Evolutionary conservation across 2,797 vertebrate genomes (phyloP), one percentile per base, ranked within the genome.

Genomic region (Sebastes oblongus): DNA sequence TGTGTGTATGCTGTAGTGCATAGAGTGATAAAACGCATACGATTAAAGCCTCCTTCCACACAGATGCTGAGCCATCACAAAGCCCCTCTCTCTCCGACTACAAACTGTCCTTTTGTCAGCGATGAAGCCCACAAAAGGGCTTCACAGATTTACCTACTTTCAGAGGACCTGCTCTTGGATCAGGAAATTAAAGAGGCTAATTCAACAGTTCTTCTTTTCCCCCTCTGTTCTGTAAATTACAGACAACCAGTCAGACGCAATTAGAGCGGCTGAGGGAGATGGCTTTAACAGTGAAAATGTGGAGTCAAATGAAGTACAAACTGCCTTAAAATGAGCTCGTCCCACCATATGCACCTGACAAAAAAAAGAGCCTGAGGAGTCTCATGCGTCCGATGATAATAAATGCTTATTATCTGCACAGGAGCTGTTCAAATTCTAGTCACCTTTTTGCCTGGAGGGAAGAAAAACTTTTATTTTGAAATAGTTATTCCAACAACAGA

Each of bases 101-200:
- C 77, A 86, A 82, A 81, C 81, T 68, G 80, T 83, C 82, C 83
- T 86, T 89, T 87, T 79, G 83, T 90, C 79, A 68, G 65, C 24
- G 74, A 89, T 73, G 55, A 84, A 87, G 64, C 60, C 75, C 39
- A 55, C 66, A 81, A 71, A 90, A 80, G 32, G 36, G 72, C 74
- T 82, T 86, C 61, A 75, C 27, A 81, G 84, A 81, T 86, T 78
- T 83, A 80, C 61, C 64, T 46, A 5, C 74, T 89, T 82, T 85
- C 83, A 65, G 75, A 88, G 82, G 88, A 91, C 86, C 78, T 32
- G 77, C 72, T 79, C 62, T 73, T 56, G 72, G 78, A 84, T 86
- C 77, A 46, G 54, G 84, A 77, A 81, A 78, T 71, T 69, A 88
- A 67, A 90, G 75, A 75, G 55, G 55, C 74, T 67, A 81, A 90